A percentile compares a stretch with the other conserved stretches of the same genome.
phyloP scores from a whole-genome alignment of 2,797 vertebrate genomes.

The Schizothorax lantsangensis region DNA sequence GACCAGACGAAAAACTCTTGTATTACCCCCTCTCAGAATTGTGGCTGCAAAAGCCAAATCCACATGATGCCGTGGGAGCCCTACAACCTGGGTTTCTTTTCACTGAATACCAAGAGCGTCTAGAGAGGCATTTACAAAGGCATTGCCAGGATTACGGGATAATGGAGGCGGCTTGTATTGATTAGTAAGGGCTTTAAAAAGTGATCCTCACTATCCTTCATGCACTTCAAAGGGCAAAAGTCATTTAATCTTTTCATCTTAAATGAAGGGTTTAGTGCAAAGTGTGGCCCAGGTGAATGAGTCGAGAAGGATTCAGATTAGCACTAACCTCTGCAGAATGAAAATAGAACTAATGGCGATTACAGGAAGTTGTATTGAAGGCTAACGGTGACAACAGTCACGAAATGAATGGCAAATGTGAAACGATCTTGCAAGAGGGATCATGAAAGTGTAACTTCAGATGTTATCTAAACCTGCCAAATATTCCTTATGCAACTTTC shows the following conservation, averaged over 20 bases:
- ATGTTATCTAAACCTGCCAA: neutral
- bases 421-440: conserved; percentile 26
- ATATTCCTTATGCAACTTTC: neutral
- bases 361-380: conserved; percentile 44
- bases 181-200: conserved; percentile 58
- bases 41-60: conserved; percentile 35
- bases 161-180: conserved; percentile 60
- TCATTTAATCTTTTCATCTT: conserved; percentile 58
- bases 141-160: conserved; percentile 59
- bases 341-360: conserved; percentile 59
- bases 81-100: conserved; percentile 45
- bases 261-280: conserved; percentile 43
- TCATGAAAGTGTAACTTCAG: conserved; percentile 19
- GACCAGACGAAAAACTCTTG: conserved; percentile 12
- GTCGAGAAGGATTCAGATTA: conserved; percentile 15
- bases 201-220: conserved; percentile 51
- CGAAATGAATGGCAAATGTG: conserved; percentile 46
- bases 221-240: conserved; percentile 60
- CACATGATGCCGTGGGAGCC: conserved; percentile 43
- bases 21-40: neutral
- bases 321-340: conserved; percentile 33
- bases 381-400: conserved; percentile 40
- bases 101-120: conserved; percentile 51
- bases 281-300: conserved; percentile 46
- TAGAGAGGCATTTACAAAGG: conserved; percentile 53